Evolutionary conservation across 2,113 vertebrate species (phyloP), one percentile per base, ranked within the genome.

Genomic region (Chamaea fasciata): DNA sequence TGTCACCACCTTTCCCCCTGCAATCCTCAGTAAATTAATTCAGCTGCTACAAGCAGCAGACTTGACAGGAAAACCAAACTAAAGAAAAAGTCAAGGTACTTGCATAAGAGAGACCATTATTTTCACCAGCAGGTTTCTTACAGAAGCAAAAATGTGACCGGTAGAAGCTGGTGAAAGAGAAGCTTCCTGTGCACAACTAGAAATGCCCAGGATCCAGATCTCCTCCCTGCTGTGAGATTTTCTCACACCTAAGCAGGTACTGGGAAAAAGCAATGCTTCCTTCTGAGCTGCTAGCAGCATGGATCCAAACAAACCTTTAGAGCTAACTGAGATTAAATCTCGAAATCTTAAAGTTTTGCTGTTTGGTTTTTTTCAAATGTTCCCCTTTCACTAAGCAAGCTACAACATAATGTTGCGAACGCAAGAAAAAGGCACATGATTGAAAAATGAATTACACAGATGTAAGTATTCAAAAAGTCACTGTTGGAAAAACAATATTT

Each of bases 381-480:
- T 90, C 50, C 44, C 64, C 76, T 80, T 87, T 70, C 31, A 44
- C 64, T 63, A 77, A 77, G 71, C 64, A 90, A 83, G 71, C 80
- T 90, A 77, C 88, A 77, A 77, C 88, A 13, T 63, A 56, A 84
- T 3, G 35, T 52, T 64, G 73, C 0, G 0, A 92, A 90, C 0
- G 3, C 79, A 87, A 90, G 79, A 68, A 77, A 89, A 89, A 94
- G 79, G 89, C 84, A 94, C 85, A 59, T 2, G 22, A 83, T n/a
- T 71, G 64, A 87, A 88, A 86, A 80, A 65, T 52, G 8, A 93
- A 65, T 28, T 65, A 59, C 53, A 65, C 73, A 78, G 57, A 91
- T 42, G 28, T 56, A 78, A 89, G 80, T 44, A 91, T 91, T 94
- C 76, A 75, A 94, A 90, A 96, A 89, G 65, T 49, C 64, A 93